phyloP scores from a whole-genome alignment of 2,113 vertebrate genomes.

The Clupea harengus region DNA sequence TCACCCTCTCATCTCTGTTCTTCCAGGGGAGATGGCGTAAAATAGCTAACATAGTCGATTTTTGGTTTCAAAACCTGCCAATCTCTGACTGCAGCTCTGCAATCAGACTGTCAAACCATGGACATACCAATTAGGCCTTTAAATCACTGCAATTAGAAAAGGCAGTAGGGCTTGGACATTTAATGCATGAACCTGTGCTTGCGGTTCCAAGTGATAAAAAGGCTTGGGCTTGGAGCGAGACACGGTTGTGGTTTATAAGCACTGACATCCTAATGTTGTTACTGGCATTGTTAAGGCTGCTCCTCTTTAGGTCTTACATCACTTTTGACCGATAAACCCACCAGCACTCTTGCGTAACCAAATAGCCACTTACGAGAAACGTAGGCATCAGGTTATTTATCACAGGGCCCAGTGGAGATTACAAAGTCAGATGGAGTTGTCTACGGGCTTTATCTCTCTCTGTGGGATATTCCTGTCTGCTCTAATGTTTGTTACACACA shows the following conservation, averaged over 20 bases:
- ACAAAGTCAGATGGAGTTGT: background rate
- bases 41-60: background rate
- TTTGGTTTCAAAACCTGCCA: background rate
- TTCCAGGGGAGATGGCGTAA: background rate
- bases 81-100: background rate
- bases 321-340: background rate
- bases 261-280: background rate
- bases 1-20: background rate
- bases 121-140: background rate
- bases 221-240: background rate
- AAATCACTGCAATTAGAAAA: background rate
- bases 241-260: background rate
- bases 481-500: background rate
- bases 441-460: background rate
- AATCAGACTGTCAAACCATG: background rate
- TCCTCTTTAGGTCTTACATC: background rate
- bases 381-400: background rate
- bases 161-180: background rate
- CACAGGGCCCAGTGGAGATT: background rate
- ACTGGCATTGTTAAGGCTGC: background rate
- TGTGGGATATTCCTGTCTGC: background rate
- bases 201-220: background rate
- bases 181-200: background rate
- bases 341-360: background rate
- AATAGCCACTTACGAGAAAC: background rate